These are phyloP conservation scores for Arenaria interpres DNA, from an alignment of 2,113 vertebrate species.

Conservation along the genomic window DNA sequence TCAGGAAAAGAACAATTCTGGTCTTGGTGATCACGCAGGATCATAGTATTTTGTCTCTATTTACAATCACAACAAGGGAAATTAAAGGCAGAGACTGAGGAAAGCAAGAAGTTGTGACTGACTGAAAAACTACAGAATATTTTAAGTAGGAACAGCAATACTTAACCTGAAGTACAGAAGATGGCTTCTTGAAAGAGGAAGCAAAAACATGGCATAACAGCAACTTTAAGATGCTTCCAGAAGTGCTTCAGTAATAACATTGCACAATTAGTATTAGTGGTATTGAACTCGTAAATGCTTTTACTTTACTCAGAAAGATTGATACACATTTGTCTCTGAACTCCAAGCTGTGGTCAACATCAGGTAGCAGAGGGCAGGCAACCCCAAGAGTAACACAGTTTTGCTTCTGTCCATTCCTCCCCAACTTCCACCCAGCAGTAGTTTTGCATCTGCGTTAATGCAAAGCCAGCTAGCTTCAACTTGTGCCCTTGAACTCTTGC, in stretches of 20 bases:
- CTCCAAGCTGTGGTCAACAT: neutral
- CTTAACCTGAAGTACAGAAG: neutral
- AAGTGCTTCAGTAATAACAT: neutral
- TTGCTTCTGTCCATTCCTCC: neutral
- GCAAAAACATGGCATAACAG: neutral
- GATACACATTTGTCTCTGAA: neutral
- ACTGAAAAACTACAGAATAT: neutral
- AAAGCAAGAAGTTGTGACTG: neutral
- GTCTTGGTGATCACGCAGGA: neutral
- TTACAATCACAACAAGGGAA: neutral
- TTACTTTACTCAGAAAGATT: neutral
- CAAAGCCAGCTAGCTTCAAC: neutral
- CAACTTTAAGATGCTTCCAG: neutral
- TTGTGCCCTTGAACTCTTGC: neutral
- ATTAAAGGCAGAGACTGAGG: neutral
- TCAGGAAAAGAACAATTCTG: neutral
- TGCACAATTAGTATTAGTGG: neutral
- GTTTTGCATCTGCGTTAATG: neutral
- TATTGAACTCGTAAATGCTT: neutral
- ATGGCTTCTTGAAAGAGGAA: neutral
- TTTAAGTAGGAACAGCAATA: neutral
- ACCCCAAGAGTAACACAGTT: neutral
- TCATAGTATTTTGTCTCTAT: neutral
- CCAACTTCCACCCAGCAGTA: accelerated
- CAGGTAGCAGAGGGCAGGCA: neutral